Conservation (phyloP, 2,888 invertebrate species). For the Lasioglossum vierecki region DNA sequence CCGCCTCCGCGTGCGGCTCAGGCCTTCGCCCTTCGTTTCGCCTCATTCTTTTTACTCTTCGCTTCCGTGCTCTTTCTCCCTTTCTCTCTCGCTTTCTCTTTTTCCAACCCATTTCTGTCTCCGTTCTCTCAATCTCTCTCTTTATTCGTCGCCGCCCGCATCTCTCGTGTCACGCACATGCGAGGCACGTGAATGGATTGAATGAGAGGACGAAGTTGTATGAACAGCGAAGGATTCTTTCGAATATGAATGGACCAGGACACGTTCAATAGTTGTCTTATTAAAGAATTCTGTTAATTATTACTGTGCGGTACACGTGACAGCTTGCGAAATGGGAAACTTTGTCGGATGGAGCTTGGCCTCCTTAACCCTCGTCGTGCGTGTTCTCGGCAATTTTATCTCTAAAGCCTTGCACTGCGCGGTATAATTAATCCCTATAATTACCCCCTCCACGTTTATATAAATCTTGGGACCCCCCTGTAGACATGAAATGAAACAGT, state of each 20-base stretch:
- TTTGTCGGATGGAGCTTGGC: not conserved
- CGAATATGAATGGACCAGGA: not conserved
- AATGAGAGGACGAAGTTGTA: conserved; percentile 16
- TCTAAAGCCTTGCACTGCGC: too few species aligned
- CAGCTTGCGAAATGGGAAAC: not conserved
- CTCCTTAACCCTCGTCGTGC: too few species aligned
- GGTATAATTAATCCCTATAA: too few species aligned
- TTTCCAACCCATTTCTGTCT: not conserved
- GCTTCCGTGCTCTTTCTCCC: not conserved
- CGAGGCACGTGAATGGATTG: not conserved
- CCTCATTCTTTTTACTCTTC: conserved; percentile 10
- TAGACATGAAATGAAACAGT: too few species aligned
- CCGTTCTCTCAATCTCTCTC: conserved; percentile 19
- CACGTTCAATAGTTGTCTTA: conserved; percentile 7
- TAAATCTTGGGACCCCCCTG: too few species aligned
- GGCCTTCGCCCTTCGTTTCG: conserved; percentile 37
- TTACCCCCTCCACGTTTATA: too few species aligned
- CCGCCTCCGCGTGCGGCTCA: conserved; percentile 18
- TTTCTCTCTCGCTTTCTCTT: conserved; percentile 25
- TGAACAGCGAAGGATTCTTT: not conserved
- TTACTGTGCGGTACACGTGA: not conserved
- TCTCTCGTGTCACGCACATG: conserved; percentile 20
- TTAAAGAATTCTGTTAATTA: not conserved
- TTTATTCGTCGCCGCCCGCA: not conserved
- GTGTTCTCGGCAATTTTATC: too few species aligned